Percentiles rank a stretch among this genome's conserved stretches.
Evolutionary conservation across 2,797 vertebrate species (phyloP).

Genomic region (Gymnopithys bicolor): DNA sequence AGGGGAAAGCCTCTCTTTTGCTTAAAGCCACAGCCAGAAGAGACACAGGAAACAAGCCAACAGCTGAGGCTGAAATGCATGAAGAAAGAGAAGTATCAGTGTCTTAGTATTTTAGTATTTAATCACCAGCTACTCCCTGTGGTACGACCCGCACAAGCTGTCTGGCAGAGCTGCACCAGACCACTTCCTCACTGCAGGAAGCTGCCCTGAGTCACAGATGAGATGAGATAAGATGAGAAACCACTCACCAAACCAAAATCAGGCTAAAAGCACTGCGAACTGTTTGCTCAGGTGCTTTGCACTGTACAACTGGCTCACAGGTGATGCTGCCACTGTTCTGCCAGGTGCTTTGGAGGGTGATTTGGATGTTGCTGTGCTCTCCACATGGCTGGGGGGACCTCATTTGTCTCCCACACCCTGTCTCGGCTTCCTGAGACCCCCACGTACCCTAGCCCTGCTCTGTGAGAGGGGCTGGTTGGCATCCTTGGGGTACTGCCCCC

Average conservation of each 20-base stretch:
- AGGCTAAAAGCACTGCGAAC: no score
- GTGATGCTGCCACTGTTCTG: background rate
- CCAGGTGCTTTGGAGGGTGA: background rate
- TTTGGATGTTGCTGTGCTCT: background rate
- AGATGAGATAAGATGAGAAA: background rate
- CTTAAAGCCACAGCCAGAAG: background rate
- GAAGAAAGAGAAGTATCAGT: background rate
- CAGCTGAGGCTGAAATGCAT: background rate
- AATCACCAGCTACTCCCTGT: no score
- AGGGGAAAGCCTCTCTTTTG: background rate
- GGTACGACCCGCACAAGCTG: no score
- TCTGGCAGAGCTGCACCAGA: background rate
- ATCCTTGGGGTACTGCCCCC: no score
- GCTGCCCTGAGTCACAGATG: background rate
- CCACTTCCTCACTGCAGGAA: background rate
- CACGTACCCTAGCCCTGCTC: fast-evolving
- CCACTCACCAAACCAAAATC: background rate
- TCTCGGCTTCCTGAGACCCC: fast-evolving
- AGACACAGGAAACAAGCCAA: background rate
- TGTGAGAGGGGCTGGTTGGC: background rate
- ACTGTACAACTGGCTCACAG: no score
- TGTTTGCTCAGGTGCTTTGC: no score
- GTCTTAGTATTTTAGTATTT: background rate
- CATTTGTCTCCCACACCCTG: background rate
- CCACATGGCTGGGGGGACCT: background rate